Evolutionary conservation across 53 echinoderm and acorn worm species (phyloP), one percentile per base, ranked within the genome.

Genomic region (Echinarachnius parma): DNA sequence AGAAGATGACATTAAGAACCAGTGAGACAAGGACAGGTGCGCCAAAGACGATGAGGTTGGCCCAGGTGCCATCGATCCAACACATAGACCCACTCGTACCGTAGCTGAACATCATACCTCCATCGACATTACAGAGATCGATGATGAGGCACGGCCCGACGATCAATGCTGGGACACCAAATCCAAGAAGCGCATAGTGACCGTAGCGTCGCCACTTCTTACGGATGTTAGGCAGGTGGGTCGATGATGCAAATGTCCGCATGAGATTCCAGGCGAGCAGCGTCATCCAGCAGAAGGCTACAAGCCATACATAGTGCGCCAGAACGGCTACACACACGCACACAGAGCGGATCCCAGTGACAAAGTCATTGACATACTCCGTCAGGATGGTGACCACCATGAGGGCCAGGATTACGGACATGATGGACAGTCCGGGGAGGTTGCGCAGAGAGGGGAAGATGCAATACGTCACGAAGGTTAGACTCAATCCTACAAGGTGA

Each of bases 1-100:
- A 57, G n/a, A 57, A 57, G 57, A 57, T n/a, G 14, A 11, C 23
- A 47, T 65, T 47, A 26, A 45, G 28, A 65, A n/a, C 3, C 26
- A 45, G 16, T 27, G 26, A 45, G 11, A 65, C 46, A 18, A 65
- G 29, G 14, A 47, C 3, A 2, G 65, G 65, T 1, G 18, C 47
- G 13, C 46, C 27, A 13, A 65, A 23, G 10, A 47, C 48, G 7
- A 65, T 29, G 29, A 65, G 46, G 15, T 48, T 65, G 9, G 18
- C 28, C 28, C 65, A 31, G 10, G 46, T 29, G n/a, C 47, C 65
- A 48, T 65, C 4, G 44, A 65, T 65, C 65, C 47, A 65, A n/a
- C 65, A 65, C 4, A 29, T 22, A 18, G 46, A 25, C 1, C 5
- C 2, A n/a, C n/a, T n/a, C 15, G 28, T 4, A 1, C 65, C 65